A percentile compares a stretch with the other conserved stretches of the same genome.
phyloP scores from a whole-genome alignment of 2,797 vertebrate species.

The Tinamus major region DNA sequence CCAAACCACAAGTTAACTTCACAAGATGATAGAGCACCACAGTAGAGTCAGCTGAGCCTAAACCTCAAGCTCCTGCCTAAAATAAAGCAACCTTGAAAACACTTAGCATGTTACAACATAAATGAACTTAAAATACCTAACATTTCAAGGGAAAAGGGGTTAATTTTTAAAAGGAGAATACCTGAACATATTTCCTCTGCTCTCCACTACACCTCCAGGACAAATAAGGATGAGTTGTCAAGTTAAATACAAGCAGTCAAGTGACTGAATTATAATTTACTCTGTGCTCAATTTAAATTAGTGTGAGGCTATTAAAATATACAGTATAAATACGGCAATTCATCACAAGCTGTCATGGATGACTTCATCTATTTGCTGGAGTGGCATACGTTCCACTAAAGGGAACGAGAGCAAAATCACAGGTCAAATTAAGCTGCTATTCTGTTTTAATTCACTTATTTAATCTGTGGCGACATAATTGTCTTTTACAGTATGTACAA shows the following conservation, averaged over 20 bases:
- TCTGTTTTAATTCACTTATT: slow-evolving; percentile 87
- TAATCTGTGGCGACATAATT: slow-evolving; percentile 84
- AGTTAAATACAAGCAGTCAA: slow-evolving; percentile 90
- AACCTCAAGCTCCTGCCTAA: too few relatives aligned
- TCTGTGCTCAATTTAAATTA: slow-evolving; percentile 95
- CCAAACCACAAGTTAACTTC: neutral
- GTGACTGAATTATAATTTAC: slow-evolving; percentile 94
- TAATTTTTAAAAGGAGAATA: slow-evolving; percentile 51
- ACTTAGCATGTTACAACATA: fast-evolving
- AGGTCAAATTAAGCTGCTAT: slow-evolving; percentile 90
- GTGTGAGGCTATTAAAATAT: slow-evolving; percentile 95
- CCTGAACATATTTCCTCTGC: slow-evolving; percentile 65
- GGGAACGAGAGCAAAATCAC: slow-evolving; percentile 84
- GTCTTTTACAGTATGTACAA: slow-evolving; percentile 81
- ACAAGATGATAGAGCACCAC: neutral
- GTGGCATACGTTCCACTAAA: slow-evolving; percentile 78
- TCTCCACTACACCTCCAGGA: slow-evolving; percentile 77
- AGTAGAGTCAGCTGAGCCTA: too few relatives aligned
- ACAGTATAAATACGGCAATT: slow-evolving; percentile 94
- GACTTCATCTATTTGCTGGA: slow-evolving; percentile 85
- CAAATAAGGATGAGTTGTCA: slow-evolving; percentile 83
- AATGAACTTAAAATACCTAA: neutral
- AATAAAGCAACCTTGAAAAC: neutral
- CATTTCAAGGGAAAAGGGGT: slow-evolving; percentile 49
- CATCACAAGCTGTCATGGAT: slow-evolving; percentile 92